phyloP scores from a whole-genome alignment of 2,113 vertebrate genomes.

The Danionella cerebrum region DNA sequence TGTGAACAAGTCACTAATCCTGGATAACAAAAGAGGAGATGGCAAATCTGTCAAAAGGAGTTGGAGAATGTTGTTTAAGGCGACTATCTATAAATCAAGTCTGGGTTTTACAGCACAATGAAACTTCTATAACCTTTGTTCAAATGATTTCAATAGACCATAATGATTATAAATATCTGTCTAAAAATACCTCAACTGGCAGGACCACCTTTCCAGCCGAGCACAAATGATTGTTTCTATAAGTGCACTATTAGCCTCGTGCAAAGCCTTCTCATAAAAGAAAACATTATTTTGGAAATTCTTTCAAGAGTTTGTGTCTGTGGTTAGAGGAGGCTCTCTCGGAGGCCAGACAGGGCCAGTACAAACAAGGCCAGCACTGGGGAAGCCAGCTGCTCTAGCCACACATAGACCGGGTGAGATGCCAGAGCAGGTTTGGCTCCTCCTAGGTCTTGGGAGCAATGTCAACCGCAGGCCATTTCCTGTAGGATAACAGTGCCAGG shows the following conservation, averaged over 20 bases:
- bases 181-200: conserved; percentile 28
- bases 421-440: conserved; percentile 45
- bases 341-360: conserved; percentile 32
- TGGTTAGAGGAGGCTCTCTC: conserved; percentile 29
- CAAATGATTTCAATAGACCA: conserved; percentile 10
- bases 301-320: conserved; percentile 17
- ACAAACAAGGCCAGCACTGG: conserved; percentile 46
- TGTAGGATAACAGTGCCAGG: conserved; percentile 41
- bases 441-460: conserved; percentile 44
- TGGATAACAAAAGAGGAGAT: neutral
- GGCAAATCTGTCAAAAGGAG: neutral
- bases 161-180: conserved; percentile 11
- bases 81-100: neutral
- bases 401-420: conserved; percentile 39
- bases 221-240: conserved; percentile 13
- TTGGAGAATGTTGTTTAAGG: neutral
- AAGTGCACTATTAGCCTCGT: conserved; percentile 1
- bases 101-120: neutral
- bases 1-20: neutral
- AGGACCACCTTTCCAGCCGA: conserved; percentile 5
- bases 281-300: conserved; percentile 33
- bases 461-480: conserved; percentile 58
- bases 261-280: conserved; percentile 23
- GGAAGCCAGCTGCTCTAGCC: conserved; percentile 40
- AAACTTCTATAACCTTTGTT: neutral